Evolutionary conservation across 2,797 vertebrate species (phyloP).

Genomic region (Artibeus lituratus): DNA sequence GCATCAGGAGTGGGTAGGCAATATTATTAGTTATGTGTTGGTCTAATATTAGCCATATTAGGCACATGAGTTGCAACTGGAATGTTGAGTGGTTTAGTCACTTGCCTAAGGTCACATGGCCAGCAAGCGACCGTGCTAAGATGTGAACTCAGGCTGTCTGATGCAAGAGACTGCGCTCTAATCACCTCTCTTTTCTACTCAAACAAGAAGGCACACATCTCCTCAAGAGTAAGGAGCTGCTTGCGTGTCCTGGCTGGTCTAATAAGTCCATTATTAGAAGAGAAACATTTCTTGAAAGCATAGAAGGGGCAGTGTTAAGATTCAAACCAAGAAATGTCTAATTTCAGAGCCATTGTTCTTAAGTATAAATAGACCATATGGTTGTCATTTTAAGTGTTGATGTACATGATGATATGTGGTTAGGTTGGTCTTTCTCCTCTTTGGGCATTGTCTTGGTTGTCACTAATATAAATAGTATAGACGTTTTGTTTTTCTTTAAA

Average conservation of each 20-base stretch:
- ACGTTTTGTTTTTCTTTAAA: constrained; percentile 16
- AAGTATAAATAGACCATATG: background rate
- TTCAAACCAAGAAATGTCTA: background rate
- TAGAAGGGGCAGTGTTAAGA: background rate
- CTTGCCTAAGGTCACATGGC: background rate
- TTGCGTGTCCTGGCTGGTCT: background rate
- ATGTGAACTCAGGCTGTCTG: background rate
- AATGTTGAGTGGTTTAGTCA: background rate
- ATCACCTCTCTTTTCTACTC: background rate
- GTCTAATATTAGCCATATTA: background rate
- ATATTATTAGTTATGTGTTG: background rate
- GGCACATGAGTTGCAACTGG: background rate
- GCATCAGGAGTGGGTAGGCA: background rate
- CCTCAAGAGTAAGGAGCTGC: background rate
- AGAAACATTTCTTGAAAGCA: background rate
- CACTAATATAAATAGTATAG: background rate
- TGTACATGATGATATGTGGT: background rate
- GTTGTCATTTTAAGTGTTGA: constrained; percentile 32
- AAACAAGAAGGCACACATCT: background rate
- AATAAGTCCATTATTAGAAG: background rate
- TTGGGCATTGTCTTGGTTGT: background rate
- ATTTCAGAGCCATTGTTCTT: constrained; percentile 11
- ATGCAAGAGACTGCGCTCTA: background rate
- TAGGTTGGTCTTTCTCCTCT: background rate
- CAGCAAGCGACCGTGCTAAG: background rate